phyloP scores from a whole-genome alignment of 1,140 invertebrate genomes.

The Drosophila dunni region DNA sequence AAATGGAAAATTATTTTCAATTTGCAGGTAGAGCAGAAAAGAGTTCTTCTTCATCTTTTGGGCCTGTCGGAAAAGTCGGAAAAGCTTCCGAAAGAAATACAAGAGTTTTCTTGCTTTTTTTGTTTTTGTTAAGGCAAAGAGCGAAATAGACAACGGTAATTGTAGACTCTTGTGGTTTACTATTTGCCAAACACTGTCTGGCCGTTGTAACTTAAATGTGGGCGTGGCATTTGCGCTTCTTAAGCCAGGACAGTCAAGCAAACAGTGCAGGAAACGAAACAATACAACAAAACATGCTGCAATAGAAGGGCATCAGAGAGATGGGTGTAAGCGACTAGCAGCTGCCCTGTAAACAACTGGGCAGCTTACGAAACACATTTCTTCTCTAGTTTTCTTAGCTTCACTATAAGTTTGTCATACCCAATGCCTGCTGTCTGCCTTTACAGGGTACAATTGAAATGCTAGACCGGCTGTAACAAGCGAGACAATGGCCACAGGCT shows the following conservation, averaged over 20 bases:
- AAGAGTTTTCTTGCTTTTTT: slow-evolving; percentile 20
- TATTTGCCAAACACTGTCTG: slow-evolving; percentile 49
- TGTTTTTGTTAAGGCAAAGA: slow-evolving; percentile 20
- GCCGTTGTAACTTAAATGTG: slow-evolving; percentile 6
- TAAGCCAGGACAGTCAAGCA: slow-evolving; percentile 68
- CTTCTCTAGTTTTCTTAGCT: not conserved
- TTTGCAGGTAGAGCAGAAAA: slow-evolving; percentile 52
- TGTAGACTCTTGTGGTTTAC: slow-evolving; percentile 77
- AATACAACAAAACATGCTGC: slow-evolving; percentile 22
- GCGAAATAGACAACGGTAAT: slow-evolving; percentile 63
- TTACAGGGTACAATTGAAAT: slow-evolving; percentile 43
- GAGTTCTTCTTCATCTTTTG: slow-evolving; percentile 3
- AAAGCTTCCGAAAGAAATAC: slow-evolving; percentile 24
- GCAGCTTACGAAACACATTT: no score
- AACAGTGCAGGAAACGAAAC: slow-evolving; percentile 67
- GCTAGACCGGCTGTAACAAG: slow-evolving; percentile 66
- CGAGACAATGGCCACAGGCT: slow-evolving; percentile 77
- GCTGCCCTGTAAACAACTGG: slow-evolving; percentile 1
- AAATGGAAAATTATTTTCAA: slow-evolving; percentile 76
- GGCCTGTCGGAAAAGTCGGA: slow-evolving; percentile 19
- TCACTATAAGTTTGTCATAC: not conserved
- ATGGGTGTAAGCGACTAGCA: not conserved
- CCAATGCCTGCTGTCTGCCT: not conserved
- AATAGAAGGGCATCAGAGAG: not conserved
- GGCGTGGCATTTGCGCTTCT: slow-evolving; percentile 69